Conservation (phyloP, 2,797 vertebrate species). For the Sitta carolinensis region DNA sequence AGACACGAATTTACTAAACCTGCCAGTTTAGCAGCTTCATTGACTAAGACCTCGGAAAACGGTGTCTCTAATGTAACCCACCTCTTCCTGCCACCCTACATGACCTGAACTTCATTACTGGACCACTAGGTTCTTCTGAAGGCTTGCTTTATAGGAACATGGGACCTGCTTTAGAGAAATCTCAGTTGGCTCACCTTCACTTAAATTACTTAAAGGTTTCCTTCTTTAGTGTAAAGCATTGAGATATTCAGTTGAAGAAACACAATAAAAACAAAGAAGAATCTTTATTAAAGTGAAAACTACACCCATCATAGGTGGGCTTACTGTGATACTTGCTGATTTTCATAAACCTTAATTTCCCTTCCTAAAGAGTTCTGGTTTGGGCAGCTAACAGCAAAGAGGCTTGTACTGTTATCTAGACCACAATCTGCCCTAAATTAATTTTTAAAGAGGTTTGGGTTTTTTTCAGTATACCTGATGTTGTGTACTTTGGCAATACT, state of each 20-base stretch:
- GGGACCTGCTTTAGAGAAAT: neutral
- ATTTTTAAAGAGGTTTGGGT: neutral
- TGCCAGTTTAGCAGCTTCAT: neutral
- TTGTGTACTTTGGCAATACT: neutral
- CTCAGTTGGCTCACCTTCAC: neutral
- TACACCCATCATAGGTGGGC: neutral
- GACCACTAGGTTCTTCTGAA: neutral
- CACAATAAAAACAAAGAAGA: neutral
- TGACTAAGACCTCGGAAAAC: neutral
- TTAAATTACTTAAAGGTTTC: neutral
- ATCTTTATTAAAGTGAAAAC: neutral
- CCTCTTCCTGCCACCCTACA: neutral
- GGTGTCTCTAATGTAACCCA: accelerated
- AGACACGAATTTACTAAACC: neutral
- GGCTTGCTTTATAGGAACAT: neutral
- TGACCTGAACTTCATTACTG: neutral
- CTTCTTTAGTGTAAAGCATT: neutral
- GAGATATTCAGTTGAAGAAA: neutral
- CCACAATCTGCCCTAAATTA: neutral
- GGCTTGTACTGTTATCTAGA: neutral
- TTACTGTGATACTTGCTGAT: neutral
- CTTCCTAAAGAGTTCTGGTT: neutral
- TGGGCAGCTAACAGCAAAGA: neutral
- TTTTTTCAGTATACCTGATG: neutral
- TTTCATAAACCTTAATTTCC: neutral